These are phyloP conservation scores for Enteromius paludinosus DNA, from an alignment of 2,797 vertebrate species.

Conservation along the genomic window DNA sequence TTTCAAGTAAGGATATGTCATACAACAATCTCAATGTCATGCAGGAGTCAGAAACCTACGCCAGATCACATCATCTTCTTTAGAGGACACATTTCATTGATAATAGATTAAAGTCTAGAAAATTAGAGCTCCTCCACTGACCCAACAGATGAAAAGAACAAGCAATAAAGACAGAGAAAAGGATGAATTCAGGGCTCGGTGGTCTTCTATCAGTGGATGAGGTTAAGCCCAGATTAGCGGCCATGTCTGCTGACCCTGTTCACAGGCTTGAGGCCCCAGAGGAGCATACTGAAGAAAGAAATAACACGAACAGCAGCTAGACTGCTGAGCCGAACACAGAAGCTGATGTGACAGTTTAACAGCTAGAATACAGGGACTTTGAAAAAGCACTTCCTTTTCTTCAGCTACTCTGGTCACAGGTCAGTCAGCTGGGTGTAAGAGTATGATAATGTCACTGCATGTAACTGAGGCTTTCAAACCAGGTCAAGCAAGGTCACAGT, in stretches of 20 bases:
- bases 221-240: conserved; percentile 69
- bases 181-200: conserved; percentile 50
- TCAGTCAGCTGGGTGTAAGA: neutral
- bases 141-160: conserved; percentile 39
- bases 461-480: conserved; percentile 16
- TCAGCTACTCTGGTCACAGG: conserved; percentile 15
- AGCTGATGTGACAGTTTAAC: neutral
- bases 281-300: conserved; percentile 14
- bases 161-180: conserved; percentile 52
- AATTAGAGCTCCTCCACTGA: conserved; percentile 26
- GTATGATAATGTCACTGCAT: conserved; percentile 9
- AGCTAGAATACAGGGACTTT: conserved; percentile 14
- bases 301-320: conserved; percentile 18
- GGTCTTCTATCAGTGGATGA: conserved; percentile 51
- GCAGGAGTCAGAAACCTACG: neutral
- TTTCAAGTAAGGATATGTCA: neutral
- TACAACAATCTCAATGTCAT: neutral
- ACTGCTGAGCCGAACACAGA: conserved; percentile 1
- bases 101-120: conserved; percentile 56
- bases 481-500: conserved; percentile 29
- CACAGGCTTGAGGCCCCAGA: conserved; percentile 28
- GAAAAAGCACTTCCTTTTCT: conserved; percentile 21
- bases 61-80: neutral
- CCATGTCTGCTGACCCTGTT: conserved; percentile 56
- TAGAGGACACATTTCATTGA: conserved; percentile 38